Base-by-base conservation (phyloP, 1,140 invertebrate genomes). In the Panagrolaimus sp. region DNA sequence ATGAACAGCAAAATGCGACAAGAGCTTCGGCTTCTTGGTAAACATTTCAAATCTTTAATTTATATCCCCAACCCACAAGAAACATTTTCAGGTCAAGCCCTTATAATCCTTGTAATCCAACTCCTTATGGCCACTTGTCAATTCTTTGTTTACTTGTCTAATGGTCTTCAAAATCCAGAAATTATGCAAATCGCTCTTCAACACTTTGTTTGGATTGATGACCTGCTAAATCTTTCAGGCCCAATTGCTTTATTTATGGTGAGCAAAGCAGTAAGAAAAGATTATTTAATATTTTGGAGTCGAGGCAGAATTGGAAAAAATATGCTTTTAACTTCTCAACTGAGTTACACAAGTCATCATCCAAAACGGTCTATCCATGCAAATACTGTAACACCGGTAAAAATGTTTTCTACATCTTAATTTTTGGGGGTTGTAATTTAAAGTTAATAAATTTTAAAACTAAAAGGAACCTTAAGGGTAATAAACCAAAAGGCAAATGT, bases 71-170 rank as follows among this genome's bases (percentile, higher is more conserved):
- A 20, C n/a, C n/a, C n/a, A 23, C 20, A 20, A 11, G 20, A 23
- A n/a, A 53, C 51, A 23, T 57, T 57, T 57, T 25, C n/a, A 57
- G 51, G 51, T 57, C 51, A 57, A 57, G 51, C 51, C 1, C 11
- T 57, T 14, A 57, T 57, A 23, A 27, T 57, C 51, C n/a, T 57
- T 11, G 27, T 57, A 11, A 27, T 57, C 8, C 51, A 57, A 16
- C 20, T 57, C 4, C n/a, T 57, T 5, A 27, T 57, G 9, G 11
- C 20, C 11, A 57, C 27, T 27, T 57, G 20, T 23, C 51, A 57
- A 57, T 9, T 57, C 51, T 25, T 57, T 20, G 27, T 57, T 16
- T 57, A 57, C 4, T 20, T 57, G 4, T 57, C 51, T 1, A 57
- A 20, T 5, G 4, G 1, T 16, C 20, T 57, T 11, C 20, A 27